Base-by-base conservation (phyloP, 1,140 invertebrate species). In the Alviniconcha marisindica region DNA sequence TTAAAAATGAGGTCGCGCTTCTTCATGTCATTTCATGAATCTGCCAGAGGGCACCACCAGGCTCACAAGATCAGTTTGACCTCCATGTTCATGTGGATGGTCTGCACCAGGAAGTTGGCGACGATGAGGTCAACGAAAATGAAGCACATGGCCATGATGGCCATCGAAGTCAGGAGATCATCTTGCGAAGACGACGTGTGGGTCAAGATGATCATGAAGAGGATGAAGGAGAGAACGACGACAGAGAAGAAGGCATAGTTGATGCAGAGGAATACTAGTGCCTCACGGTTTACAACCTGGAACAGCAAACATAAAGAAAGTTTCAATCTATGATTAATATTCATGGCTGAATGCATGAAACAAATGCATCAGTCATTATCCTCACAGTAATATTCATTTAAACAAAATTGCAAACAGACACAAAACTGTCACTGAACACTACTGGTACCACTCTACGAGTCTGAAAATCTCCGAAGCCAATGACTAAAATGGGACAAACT, bases 231-330 rank as follows among this genome's bases (percentile, higher is more conserved):
- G 5, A 90, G 82, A 15, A 91, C 87, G 33, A 91, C 86, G 33
- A 91, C 82, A 18, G 89, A 90, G 63, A 91, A 87, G 73, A 91
- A 90, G 3, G 89, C 87, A 85, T 91, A 91, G 84, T 91, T 91
- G 54, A 91, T 85, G 81, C 90, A 89, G 10, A 91, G 77, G 51
- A 91, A 83, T 15, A 91, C 84, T 15, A 91, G 77, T 7, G 85
- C 85, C 60, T 91, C 91, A 66, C 88, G 73, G 66, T 89, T 88
- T 15, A 88, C 77, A 60, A 91, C 83, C 78, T 90, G 88, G 51
- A 84, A 44, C 42, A 44, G 38, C 40, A 73, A 76, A 44, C n/a
- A 40, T 7, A 24, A 76, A 40, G 0, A n/a, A 31, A 12, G 51
- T 24, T 14, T 12, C 24, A 14, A 14, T 12, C 24, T 14, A 54